Base-by-base conservation (phyloP, 2,797 vertebrate species). In the Gallinago stenura region DNA sequence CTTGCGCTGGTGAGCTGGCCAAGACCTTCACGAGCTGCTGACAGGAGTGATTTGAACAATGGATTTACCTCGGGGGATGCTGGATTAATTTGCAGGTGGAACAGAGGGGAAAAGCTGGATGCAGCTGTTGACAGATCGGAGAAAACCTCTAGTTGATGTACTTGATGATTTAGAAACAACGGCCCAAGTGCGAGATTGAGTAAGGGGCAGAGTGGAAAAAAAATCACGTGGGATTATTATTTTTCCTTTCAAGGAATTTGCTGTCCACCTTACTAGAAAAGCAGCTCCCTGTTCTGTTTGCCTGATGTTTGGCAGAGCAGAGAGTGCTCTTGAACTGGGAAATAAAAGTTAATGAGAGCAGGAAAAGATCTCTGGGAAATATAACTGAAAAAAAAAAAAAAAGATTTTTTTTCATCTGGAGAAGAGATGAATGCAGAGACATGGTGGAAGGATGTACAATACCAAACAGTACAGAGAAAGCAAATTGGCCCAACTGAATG, bases 321-420 rank as follows among this genome's bases (percentile, higher is more conserved):
- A 87, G 51, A 84, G 56, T 57, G 81, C 71, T 94, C 64, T 37
- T 79, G 86, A 70, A 80, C 31, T 1, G 5, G 35, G 41, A 37
- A 89, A 80, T 80, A 92, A 92, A 94, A 96, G 65, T 65, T 94
- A 91, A 83, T 56, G 68, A 87, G 22, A 75, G 64, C 68, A 81
- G 65, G 82, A 85, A 89, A 89, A 91, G 61, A 88, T 92, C 41
- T 72, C 61, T 0, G 0, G 58, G 76, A 95, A 92, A 71, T n/a
- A 9, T 18, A 81, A 69, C 18, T 93, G 64, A 41, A 93, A 76
- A 69, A 87, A 83, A 87, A 83, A 33, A 87, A 83, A 33, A 26
- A 2, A 26, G 22, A 15, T 50, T 37, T 85, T 91, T 58, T 89
- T 95, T 91, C 64, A 66, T 43, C 60, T 84, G 70, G 68, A 85